phyloP scores from a whole-genome alignment of 2,113 vertebrate species.

The Malurus cyaneus region DNA sequence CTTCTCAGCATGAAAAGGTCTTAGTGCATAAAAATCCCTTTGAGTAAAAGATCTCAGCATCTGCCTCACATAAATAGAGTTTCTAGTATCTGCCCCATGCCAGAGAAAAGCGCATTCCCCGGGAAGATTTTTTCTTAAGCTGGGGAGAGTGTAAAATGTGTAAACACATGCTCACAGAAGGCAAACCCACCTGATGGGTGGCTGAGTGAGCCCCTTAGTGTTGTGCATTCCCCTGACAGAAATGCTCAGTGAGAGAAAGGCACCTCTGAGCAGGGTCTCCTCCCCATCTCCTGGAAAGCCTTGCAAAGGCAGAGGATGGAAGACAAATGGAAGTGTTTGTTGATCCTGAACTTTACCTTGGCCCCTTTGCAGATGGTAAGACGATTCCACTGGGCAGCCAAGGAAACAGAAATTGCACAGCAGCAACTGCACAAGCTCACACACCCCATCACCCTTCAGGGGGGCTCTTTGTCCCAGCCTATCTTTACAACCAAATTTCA shows the following conservation, averaged over 20 bases:
- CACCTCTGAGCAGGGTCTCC: not conserved
- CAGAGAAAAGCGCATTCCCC: not conserved
- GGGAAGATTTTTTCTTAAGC: not conserved
- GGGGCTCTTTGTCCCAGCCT: not conserved
- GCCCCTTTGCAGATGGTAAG: not conserved
- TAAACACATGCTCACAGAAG: not conserved
- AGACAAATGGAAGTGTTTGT: not conserved
- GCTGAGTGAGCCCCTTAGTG: not conserved
- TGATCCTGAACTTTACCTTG: not conserved
- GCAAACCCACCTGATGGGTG: not conserved
- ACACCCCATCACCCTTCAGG: not conserved
- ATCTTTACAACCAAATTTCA: not conserved
- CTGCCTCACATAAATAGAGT: not conserved
- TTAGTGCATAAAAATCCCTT: not conserved
- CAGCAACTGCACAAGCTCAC: not conserved
- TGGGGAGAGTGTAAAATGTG: not conserved
- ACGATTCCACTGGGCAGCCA: not conserved
- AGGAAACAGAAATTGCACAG: not conserved
- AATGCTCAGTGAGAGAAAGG: not conserved
- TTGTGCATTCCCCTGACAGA: not conserved
- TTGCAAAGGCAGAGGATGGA: not conserved
- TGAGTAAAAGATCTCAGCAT: not conserved
- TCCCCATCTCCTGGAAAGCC: not conserved
- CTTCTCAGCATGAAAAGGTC: not conserved
- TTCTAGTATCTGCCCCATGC: not conserved